A percentile compares a stretch with the other conserved stretches of the same genome.
Evolutionary conservation across 2,113 vertebrate species (phyloP).

Genomic region (Physeter macrocephalus): DNA sequence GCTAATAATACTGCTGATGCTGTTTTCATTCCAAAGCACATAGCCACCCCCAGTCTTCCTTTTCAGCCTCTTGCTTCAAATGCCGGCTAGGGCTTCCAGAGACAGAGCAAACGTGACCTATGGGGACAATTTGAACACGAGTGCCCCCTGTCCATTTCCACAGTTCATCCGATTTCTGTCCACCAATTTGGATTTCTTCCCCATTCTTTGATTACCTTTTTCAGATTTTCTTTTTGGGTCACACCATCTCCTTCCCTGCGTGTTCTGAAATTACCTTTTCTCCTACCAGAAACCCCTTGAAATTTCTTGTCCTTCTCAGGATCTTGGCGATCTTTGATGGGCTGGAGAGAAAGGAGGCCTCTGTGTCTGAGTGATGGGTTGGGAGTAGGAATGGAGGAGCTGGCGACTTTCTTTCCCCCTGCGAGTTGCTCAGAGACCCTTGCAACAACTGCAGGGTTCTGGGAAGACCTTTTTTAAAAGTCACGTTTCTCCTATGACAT

Average conservation of each 20-base stretch:
- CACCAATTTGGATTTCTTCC: neutral
- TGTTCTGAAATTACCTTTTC: constrained; percentile 8
- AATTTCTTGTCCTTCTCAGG: neutral
- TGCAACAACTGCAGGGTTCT: neutral
- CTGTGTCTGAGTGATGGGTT: neutral
- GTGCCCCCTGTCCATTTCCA: neutral
- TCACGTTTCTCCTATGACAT: neutral
- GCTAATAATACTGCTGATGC: constrained; percentile 28
- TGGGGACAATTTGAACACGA: neutral
- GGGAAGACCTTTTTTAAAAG: neutral
- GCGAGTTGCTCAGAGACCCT: neutral
- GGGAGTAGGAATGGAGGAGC: neutral
- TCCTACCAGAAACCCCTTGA: neutral
- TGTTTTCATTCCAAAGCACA: constrained; percentile 8
- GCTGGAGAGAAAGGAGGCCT: neutral
- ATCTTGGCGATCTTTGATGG: neutral
- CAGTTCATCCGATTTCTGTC: neutral
- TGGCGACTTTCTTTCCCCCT: neutral
- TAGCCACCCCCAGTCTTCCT: neutral
- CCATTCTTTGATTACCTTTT: neutral
- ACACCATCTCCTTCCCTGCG: neutral
- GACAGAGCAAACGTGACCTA: neutral
- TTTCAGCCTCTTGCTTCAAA: constrained; percentile 30
- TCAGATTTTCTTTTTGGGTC: neutral
- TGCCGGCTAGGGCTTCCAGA: neutral